A percentile compares a stretch with the other conserved stretches of the same genome.
phyloP scores from a whole-genome alignment of 2,888 invertebrate species.

The Laspeyria flexula region DNA sequence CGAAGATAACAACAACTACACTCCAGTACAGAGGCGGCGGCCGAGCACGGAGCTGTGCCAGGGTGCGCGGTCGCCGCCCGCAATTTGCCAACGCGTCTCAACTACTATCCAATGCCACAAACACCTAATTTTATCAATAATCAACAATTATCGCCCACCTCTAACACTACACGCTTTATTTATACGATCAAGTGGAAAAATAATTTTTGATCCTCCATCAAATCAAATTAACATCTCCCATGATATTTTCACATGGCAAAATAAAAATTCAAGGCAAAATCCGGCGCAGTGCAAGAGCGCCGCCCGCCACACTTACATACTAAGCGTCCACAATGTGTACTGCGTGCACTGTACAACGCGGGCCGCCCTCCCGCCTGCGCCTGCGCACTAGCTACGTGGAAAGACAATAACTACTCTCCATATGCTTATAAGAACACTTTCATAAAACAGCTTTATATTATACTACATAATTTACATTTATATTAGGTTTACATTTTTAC shows the following conservation, averaged over 20 bases:
- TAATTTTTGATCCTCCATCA: slow-evolving; percentile 81
- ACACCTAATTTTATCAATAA: slow-evolving; percentile 85
- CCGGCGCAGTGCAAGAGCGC: slow-evolving; percentile 47
- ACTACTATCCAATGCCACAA: slow-evolving; percentile 80
- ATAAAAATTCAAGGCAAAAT: slow-evolving; percentile 75
- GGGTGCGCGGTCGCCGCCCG: slow-evolving; percentile 13
- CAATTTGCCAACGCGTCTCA: slow-evolving; percentile 45
- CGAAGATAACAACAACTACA: slow-evolving; percentile 75
- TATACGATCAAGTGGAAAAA: slow-evolving; percentile 85
- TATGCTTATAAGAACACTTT: slow-evolving; percentile 84
- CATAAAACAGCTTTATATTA: slow-evolving; percentile 83
- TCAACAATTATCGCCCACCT: slow-evolving; percentile 85
- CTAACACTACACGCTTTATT: slow-evolving; percentile 82
- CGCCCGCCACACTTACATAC: slow-evolving; percentile 40
- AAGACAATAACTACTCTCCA: slow-evolving; percentile 67
- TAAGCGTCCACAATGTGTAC: slow-evolving; percentile 12
- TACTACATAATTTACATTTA: slow-evolving; percentile 85
- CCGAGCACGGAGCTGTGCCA: slow-evolving; percentile 2
- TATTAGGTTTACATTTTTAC: slow-evolving; percentile 85
- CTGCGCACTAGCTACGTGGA: slow-evolving; percentile 47
- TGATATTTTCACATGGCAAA: slow-evolving; percentile 72
- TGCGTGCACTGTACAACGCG: slow-evolving; percentile 27
- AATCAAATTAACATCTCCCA: slow-evolving; percentile 77
- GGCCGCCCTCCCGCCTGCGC: slow-evolving; percentile 45
- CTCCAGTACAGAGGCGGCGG: slow-evolving; percentile 48